Evolutionary conservation across 1,140 invertebrate species (phyloP), one percentile per base, ranked within the genome.

Genomic region (Manduca sexta): DNA sequence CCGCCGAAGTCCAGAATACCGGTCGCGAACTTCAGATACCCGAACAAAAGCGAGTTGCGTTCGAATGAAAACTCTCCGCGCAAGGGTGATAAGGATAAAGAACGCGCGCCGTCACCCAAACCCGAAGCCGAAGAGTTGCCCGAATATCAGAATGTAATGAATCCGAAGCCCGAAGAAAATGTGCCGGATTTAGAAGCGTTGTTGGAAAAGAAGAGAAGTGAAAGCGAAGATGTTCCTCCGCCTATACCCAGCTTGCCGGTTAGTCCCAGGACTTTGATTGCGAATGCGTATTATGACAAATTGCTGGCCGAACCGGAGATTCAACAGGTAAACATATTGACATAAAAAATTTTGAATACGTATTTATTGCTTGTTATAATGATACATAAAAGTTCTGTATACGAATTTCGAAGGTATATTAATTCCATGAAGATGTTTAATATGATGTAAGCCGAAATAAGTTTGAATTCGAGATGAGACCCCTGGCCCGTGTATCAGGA

Each of bases 271-370:
- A 90, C 90, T 0, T 64, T 90, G 11, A 89, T 93, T 10, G 92
- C 93, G 0, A 92, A 93, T 60, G 93, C 94, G 0, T 97, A 96
- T 69, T 91, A 92, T 35, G 94, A 95, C 31, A 93, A 94, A 65
- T 67, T 95, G 14, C 84, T 92, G 10, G 88, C 89, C 0, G 93
- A 95, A 61, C 89, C 92, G 0, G 94, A 95, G 56, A 93, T 94
- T 34, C 90, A 93, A 40, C 90, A 90, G 55, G 46, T 59, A 45
- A 31, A 15, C 14, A 7, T 14, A 34, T 34, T 35, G 8, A n/a
- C n/a, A n/a, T 26, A 26, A 26, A 14, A 11, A 10, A n/a, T 12
- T 34, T 34, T 16, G 4, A 2, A 7, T 40, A 8, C 15, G 17
- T 1, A 8, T 12, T 11, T 34, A 3, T 34, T 34, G 21, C 21